A percentile compares a stretch with the other conserved stretches of the same genome.
Evolutionary conservation across 1,140 invertebrate species (phyloP).

Genomic region (Cecropterus lyciades): DNA sequence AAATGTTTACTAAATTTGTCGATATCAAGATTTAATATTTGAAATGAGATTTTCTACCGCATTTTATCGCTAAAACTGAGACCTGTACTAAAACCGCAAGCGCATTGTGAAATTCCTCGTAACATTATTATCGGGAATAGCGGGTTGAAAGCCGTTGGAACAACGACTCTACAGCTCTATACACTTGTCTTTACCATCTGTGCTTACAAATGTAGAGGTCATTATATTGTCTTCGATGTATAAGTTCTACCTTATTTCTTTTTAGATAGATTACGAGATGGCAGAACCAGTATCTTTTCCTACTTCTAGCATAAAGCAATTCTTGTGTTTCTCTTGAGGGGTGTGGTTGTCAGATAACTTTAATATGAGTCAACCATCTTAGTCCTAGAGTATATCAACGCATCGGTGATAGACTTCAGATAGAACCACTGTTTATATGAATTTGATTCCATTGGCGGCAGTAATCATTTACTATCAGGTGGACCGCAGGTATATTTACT

Average conservation of each 20-base stretch:
- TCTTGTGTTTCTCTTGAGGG: too few species aligned
- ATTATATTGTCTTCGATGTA: not conserved
- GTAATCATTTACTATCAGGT: too few species aligned
- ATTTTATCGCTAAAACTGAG: constrained; percentile 19
- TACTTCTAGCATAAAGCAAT: too few species aligned
- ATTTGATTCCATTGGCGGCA: too few species aligned
- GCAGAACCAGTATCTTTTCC: too few species aligned
- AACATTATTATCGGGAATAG: constrained; percentile 44
- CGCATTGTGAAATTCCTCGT: constrained; percentile 45
- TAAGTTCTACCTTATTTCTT: too few species aligned
- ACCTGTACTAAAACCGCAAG: constrained; percentile 34
- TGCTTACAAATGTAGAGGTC: not conserved
- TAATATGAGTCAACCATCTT: too few species aligned
- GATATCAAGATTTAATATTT: not conserved
- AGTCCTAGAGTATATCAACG: too few species aligned
- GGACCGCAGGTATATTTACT: not conserved
- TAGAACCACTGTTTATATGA: too few species aligned
- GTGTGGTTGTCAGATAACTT: too few species aligned
- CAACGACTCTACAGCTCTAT: constrained; percentile 15
- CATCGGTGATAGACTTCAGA: too few species aligned
- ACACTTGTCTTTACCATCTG: constrained; percentile 3
- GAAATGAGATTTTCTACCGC: not conserved
- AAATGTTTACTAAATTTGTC: not conserved
- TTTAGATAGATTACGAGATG: too few species aligned
- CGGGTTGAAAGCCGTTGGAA: constrained; percentile 26